Base-by-base conservation (phyloP, 2,888 invertebrate species). In the Theristus sp. region DNA sequence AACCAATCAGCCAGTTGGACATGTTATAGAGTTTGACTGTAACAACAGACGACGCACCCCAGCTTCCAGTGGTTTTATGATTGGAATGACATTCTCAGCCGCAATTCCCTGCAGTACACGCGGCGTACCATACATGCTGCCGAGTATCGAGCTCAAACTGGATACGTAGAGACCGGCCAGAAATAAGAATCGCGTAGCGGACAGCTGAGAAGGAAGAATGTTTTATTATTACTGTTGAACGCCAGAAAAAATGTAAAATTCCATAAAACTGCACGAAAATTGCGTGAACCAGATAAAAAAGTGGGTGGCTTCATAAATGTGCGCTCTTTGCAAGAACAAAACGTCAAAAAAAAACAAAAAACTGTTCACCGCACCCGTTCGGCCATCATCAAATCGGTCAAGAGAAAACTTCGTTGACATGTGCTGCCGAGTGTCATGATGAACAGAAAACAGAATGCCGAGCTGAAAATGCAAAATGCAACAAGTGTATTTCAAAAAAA, bases 61-160 rank as follows among this genome's bases (percentile, higher is more conserved):
- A 78, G 83, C 84, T 66, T 87, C 87, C 59, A 94, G 81, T 60
- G 84, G 79, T 67, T 84, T 84, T 67, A 93, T 83, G 67, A 87
- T 84, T 3, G 93, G 94, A 69, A 96, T 87, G 49, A 91, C 89
- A 76, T 86, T 90, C 75, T 94, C 93, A 72, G 87, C 85, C 54
- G 94, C 89, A 67, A 96, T 91, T 64, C 89, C 89, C 75, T 94
- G 93, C 31, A 93, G 78, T 1, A 94, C 90, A 66, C 93, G 81
- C 0, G 93, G 91, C 1, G 93, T 89, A 1, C 93, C 93, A 72
- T 94, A 93, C 84, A 94, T 86, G 47, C 91, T 89, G 20, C 91
- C 93, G 68, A 94, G 81, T 73, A 91, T 90, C 56, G 89, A 89
- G 54, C 91, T 91, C 81, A 94, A 87, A 25, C 91, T 91, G 60